These are phyloP conservation scores for Acromyrmex echinatior DNA, from an alignment of 1,140 invertebrate genomes.

Conservation along the genomic window DNA sequence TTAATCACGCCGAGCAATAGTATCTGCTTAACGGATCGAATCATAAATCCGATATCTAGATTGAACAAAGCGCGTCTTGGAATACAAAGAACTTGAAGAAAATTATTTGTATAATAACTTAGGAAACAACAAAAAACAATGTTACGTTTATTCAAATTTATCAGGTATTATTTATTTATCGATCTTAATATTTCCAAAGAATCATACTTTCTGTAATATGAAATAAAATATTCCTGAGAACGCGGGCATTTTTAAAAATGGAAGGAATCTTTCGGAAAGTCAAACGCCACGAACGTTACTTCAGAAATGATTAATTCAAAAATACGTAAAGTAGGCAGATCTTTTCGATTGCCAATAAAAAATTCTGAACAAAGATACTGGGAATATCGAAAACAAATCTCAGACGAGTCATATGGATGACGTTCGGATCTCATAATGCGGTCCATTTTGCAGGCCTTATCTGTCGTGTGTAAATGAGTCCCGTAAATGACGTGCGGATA, in stretches of 20 bases:
- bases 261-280: not conserved
- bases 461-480: conserved; percentile 49
- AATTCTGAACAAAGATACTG: not conserved
- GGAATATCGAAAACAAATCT: not conserved
- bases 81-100: not conserved
- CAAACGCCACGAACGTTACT: not conserved
- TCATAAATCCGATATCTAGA: conserved; percentile 52
- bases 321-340: not conserved
- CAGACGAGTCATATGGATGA: not conserved
- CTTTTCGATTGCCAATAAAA: not conserved
- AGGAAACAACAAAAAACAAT: not conserved
- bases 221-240: not conserved
- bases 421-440: not conserved
- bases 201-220: not conserved
- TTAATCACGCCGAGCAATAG: conserved; percentile 34
- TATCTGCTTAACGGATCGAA: conserved; percentile 33
- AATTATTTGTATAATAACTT: not conserved
- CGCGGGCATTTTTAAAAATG: not conserved
- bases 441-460: conserved; percentile 23
- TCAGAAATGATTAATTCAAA: not conserved
- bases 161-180: not conserved
- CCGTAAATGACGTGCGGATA: conserved; percentile 53
- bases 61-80: not conserved
- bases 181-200: not conserved
- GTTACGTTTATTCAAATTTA: conserved; percentile 5